Percentiles rank a stretch among this genome's conserved stretches.
Evolutionary conservation across 2,113 vertebrate species (phyloP).

Genomic region (Sceloporus tristichus): DNA sequence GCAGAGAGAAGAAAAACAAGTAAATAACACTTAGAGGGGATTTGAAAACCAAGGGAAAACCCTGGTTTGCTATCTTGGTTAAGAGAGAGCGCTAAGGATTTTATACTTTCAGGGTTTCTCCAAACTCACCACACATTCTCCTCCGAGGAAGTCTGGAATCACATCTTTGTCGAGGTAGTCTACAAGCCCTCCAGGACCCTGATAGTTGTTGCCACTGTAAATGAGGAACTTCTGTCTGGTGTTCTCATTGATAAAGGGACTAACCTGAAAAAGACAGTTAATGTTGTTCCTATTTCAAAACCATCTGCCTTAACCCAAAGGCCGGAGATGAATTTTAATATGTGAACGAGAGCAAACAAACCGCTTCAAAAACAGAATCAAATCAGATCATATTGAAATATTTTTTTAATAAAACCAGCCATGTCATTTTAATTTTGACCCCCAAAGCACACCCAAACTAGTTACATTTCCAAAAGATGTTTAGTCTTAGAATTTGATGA

Average conservation of each 20-base stretch:
- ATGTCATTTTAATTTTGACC: not conserved
- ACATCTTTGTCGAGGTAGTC: conserved; percentile 85
- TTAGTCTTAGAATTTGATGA: not conserved
- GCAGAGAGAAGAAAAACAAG: not conserved
- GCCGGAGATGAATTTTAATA: not conserved
- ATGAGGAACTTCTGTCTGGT: conserved; percentile 87
- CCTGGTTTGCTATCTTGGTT: no score
- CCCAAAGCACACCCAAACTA: not conserved
- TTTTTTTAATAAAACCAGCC: not conserved
- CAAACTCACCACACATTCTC: conserved; percentile 84
- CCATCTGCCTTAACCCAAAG: not conserved
- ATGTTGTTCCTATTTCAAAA: not conserved
- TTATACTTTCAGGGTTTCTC: no score
- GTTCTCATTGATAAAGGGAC: conserved; percentile 89
- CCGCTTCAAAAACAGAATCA: not conserved
- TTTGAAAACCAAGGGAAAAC: no score
- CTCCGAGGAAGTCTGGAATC: conserved; percentile 88
- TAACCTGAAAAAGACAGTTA: conserved; percentile 75
- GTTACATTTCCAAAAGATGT: not conserved
- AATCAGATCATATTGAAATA: not conserved
- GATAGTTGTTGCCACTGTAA: conserved; percentile 87
- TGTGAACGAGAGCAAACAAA: not conserved
- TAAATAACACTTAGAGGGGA: not conserved
- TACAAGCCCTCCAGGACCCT: conserved; percentile 84
- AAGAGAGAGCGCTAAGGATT: not conserved